phyloP scores from a whole-genome alignment of 2,888 invertebrate species.

The Dryomyza anilis region DNA sequence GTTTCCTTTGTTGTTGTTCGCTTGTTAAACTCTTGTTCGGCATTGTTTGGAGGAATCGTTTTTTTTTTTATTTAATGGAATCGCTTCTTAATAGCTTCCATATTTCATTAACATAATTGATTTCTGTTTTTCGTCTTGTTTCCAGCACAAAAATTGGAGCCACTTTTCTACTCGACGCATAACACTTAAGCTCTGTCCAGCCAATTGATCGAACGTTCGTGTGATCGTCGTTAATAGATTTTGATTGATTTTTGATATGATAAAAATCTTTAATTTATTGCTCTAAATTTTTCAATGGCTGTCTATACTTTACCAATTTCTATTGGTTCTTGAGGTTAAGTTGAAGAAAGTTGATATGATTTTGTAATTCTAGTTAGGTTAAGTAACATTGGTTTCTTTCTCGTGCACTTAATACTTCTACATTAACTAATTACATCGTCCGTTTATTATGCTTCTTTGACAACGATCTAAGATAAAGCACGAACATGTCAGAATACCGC shows the following conservation, averaged over 20 bases:
- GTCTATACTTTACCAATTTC: too few relatives aligned
- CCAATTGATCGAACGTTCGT: background rate
- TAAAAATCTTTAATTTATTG: conserved; percentile 17
- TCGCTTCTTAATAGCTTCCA: conserved; percentile 20
- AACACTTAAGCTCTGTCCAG: background rate
- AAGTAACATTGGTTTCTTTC: too few relatives aligned
- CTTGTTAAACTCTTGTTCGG: background rate
- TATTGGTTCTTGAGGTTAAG: too few relatives aligned
- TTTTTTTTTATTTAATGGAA: conserved; percentile 1
- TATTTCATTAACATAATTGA: conserved; percentile 53
- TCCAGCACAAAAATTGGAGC: background rate
- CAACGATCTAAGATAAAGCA: conserved; percentile 2
- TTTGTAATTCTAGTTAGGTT: too few relatives aligned
- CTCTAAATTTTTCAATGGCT: conserved; percentile 6
- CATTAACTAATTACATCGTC: too few relatives aligned
- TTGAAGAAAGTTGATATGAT: too few relatives aligned
- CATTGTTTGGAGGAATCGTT: background rate
- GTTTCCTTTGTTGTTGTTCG: background rate
- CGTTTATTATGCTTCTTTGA: too few relatives aligned
- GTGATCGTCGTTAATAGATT: conserved; percentile 4
- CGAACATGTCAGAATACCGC: background rate
- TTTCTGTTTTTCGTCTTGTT: conserved; percentile 30
- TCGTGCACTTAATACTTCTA: too few relatives aligned
- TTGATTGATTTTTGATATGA: conserved; percentile 12
- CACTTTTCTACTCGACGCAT: background rate